A percentile compares a stretch with the other conserved stretches of the same genome.
These are phyloP conservation scores for Corythornis madagascariensis DNA, from an alignment of 2,113 vertebrate genomes.

Conservation along the genomic window DNA sequence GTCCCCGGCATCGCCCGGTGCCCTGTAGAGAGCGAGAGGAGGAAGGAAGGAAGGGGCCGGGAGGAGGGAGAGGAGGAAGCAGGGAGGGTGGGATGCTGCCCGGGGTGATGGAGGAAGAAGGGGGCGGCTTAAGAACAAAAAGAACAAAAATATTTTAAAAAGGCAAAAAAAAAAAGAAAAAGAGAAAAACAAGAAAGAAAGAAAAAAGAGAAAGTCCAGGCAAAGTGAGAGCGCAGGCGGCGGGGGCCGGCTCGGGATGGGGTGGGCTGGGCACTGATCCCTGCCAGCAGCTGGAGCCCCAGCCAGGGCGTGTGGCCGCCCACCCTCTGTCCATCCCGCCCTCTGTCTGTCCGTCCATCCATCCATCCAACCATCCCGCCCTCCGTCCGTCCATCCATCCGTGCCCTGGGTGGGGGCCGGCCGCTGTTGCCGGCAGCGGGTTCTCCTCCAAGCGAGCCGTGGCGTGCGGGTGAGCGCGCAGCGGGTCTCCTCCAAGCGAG, in stretches of 20 bases:
- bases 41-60: conserved; percentile 57
- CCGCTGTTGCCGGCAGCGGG: too few relatives aligned
- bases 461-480: too few relatives aligned
- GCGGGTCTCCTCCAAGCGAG: too few relatives aligned
- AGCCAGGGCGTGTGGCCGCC: not conserved
- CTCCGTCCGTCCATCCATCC: too few relatives aligned
- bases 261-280: conserved; percentile 18
- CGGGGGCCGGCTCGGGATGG: not conserved
- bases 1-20: not conserved
- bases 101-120: conserved; percentile 7
- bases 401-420: too few relatives aligned
- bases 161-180: not conserved
- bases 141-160: too few relatives aligned
- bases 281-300: conserved; percentile 37
- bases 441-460: too few relatives aligned
- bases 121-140: not conserved
- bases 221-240: not conserved
- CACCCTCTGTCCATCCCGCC: not conserved
- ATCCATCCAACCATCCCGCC: too few relatives aligned
- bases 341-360: too few relatives aligned
- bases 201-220: not conserved
- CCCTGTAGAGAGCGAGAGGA: not conserved
- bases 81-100: not conserved
- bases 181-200: not conserved
- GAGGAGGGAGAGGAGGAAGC: conserved; percentile 45